Conservation (phyloP, 2,888 invertebrate species). For the Dasysyrphus tricinctus region DNA sequence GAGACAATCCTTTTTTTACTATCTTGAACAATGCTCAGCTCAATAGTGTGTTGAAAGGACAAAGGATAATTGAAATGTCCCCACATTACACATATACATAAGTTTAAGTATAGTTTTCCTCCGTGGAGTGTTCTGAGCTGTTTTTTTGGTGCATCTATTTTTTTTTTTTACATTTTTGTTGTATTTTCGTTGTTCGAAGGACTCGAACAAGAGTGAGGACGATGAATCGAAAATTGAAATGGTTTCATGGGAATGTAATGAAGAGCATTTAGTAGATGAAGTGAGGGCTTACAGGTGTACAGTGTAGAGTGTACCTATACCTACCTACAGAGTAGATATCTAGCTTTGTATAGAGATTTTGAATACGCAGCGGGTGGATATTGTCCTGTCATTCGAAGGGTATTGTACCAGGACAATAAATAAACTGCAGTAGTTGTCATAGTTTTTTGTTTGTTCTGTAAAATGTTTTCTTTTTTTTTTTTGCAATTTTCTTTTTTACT, state of each 20-base stretch:
- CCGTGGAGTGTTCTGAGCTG: slow-evolving; percentile 15
- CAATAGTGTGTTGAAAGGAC: slow-evolving; percentile 66
- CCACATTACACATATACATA: slow-evolving; percentile 18
- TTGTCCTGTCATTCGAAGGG: slow-evolving; percentile 43
- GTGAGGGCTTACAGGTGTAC: slow-evolving; percentile 50
- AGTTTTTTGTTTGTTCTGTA: slow-evolving; percentile 10
- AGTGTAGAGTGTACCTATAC: neutral
- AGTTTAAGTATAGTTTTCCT: slow-evolving; percentile 26
- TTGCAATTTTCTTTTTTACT: neutral
- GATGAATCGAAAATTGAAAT: slow-evolving; percentile 63
- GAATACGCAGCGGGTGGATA: slow-evolving; percentile 30
- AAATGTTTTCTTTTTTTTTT: slow-evolving; percentile 3
- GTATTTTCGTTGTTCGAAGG: slow-evolving; percentile 37
- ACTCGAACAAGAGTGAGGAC: slow-evolving; percentile 21
- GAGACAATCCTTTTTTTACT: slow-evolving; percentile 35
- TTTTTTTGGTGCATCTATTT: neutral
- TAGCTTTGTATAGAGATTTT: slow-evolving; percentile 19
- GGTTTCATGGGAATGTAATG: slow-evolving; percentile 59
- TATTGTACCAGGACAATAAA: slow-evolving; percentile 60
- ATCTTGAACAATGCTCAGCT: slow-evolving; percentile 50
- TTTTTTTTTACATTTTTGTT: slow-evolving; percentile 16
- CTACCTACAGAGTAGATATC: neutral
- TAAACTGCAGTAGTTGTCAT: slow-evolving; percentile 44
- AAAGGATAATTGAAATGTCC: slow-evolving; percentile 74
- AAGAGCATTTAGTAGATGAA: slow-evolving; percentile 72